A percentile compares a stretch with the other conserved stretches of the same genome.
Evolutionary conservation across 2,888 invertebrate genomes (phyloP).

Genomic region (Melanostoma mellinum): DNA sequence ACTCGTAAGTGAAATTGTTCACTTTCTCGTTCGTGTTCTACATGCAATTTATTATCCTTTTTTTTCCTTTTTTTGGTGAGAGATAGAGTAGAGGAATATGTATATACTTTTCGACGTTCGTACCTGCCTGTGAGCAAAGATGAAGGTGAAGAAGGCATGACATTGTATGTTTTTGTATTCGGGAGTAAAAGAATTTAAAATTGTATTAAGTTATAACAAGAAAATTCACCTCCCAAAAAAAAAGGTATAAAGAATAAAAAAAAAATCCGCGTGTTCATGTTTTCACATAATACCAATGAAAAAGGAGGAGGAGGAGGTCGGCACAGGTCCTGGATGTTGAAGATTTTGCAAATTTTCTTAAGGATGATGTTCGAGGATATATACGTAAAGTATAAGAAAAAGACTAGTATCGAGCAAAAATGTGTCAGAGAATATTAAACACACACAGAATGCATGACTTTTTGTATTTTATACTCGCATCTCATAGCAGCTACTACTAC

Average conservation of each 20-base stretch:
- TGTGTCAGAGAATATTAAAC: conserved; percentile 64
- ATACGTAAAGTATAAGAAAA: background rate
- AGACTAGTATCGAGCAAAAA: conserved; percentile 30
- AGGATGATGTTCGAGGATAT: background rate
- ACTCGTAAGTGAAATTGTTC: conserved; percentile 71
- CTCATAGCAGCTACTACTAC: background rate
- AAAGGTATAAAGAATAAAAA: background rate
- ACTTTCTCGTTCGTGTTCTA: conserved; percentile 62
- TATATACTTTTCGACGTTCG: conserved; percentile 42
- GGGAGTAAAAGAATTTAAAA: conserved; percentile 54
- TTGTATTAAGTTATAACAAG: conserved; percentile 65
- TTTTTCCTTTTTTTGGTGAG: conserved; percentile 6
- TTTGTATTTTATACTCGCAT: conserved; percentile 6
- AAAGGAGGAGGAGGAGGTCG: conserved; percentile 11
- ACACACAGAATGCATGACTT: conserved; percentile 47
- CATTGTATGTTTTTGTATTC: conserved; percentile 10
- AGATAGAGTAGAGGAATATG: conserved; percentile 4
- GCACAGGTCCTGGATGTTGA: conserved; percentile 29
- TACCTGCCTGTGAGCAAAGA: background rate
- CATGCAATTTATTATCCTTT: conserved; percentile 69
- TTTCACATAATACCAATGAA: conserved; percentile 31
- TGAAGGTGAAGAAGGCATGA: conserved; percentile 15
- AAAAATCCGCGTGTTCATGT: conserved; percentile 26
- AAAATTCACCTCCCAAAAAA: conserved; percentile 36
- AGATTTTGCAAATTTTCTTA: conserved; percentile 38